These are phyloP conservation scores for Psephotus haematonotus DNA, from an alignment of 2,113 vertebrate genomes.

Conservation along the genomic window DNA sequence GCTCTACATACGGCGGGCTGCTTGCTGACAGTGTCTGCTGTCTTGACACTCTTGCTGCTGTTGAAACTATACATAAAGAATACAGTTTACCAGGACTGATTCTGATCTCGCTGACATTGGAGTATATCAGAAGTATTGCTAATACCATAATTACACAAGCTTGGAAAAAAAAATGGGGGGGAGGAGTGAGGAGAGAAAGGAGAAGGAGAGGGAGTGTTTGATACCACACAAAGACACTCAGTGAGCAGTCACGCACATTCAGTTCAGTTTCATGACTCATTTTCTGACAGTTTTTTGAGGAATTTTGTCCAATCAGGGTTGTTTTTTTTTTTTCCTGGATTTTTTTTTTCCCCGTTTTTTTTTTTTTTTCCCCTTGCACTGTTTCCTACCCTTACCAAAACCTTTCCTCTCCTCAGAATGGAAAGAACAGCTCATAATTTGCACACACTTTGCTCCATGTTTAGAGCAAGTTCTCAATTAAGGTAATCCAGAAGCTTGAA, in stretches of 20 bases:
- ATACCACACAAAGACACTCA: not conserved
- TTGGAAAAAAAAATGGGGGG: fast-evolving
- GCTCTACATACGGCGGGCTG: not conserved
- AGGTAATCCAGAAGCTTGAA: not conserved
- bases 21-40: not conserved
- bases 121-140: slow-evolving; percentile 3
- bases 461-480: not conserved
- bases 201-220: not conserved
- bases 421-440: slow-evolving; percentile 30
- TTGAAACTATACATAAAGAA: not conserved
- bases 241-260: not conserved
- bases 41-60: not conserved
- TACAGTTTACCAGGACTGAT: not conserved
- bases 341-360: not conserved
- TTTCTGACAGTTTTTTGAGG: not conserved
- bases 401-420: not conserved
- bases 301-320: not conserved
- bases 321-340: no score
- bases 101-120: not conserved
- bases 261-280: not conserved
- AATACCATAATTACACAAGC: not conserved
- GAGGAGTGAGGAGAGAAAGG: not conserved
- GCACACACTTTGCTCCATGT: not conserved
- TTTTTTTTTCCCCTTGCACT: not conserved
- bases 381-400: slow-evolving; percentile 26